Base-by-base conservation (phyloP, 2,888 invertebrate genomes). In the Tryphoninae sp. region DNA sequence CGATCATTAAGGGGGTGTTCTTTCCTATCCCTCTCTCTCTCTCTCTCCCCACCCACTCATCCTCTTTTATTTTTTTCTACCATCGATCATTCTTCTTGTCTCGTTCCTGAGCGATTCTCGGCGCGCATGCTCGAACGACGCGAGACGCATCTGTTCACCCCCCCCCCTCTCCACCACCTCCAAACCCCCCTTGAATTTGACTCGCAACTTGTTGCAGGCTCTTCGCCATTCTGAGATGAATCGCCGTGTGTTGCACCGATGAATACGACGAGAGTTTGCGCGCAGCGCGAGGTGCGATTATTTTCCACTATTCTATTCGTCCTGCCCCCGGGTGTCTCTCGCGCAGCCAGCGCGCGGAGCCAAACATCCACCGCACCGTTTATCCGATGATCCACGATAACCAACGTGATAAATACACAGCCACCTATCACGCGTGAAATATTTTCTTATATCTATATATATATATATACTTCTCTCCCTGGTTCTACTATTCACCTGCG, bases 281-380 rank as follows among this genome's bases (percentile, higher is more conserved):
- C 67, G 51, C 51, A 53, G 8, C 16, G 65, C 74, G 55, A 77
- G 77, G 71, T 51, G 67, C 78, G 72, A 79, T 82, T 82, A 82
- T 82, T 79, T 82, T 79, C 33, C 72, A 68, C 76, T 73, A 82
- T 82, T 82, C 79, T 82, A 82, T 69, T 82, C 82, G 79, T 76
- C 79, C 58, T 33, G 33, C 33, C 79, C 76, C 68, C 68, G 76
- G 76, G 80, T 19, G 76, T 75, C 69, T 19, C 42, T 58, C 19
- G 51, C 65, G 45, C 45, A 45, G 13, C 3, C 13, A 45, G 45
- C 45, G 2, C 11, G 11, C 9, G 13, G 11, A 45, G 45, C 45
- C 9, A 13, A 68, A 65, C 76, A 76, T 68, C 67, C 82, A 76
- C 72, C 49, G 6, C 33, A 64, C 26, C 79, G 79, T 78, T 82